A percentile compares a stretch with the other conserved stretches of the same genome.
phyloP scores from a whole-genome alignment of 2,797 vertebrate species.

The Allobates femoralis region DNA sequence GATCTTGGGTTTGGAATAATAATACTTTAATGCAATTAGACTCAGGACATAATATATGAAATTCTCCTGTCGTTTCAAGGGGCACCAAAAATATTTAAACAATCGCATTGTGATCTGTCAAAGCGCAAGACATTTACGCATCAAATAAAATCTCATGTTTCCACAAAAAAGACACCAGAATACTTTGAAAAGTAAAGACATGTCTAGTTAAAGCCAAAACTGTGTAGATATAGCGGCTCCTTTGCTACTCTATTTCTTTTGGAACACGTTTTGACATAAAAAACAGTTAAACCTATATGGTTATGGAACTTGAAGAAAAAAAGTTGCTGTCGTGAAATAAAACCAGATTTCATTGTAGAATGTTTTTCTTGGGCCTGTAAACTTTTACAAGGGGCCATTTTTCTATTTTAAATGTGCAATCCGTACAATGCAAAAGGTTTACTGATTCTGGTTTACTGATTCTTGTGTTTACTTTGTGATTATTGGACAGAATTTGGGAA shows the following conservation, averaged over 20 bases:
- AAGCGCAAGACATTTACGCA: background rate
- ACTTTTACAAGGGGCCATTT: conserved; percentile 6
- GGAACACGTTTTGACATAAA: conserved; percentile 26
- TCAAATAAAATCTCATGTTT: conserved; percentile 19
- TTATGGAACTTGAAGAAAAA: background rate
- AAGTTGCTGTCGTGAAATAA: background rate
- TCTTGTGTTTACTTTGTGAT: background rate
- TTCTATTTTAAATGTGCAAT: conserved; percentile 17
- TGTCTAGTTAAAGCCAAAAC: background rate
- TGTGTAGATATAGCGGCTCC: conserved; percentile 23
- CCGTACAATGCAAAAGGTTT: background rate
- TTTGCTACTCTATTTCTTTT: conserved; percentile 38
- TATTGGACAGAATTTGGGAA: background rate
- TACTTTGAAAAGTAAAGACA: background rate
- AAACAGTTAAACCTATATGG: background rate
- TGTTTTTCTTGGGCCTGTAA: conserved; percentile 22
- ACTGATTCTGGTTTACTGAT: conserved; percentile 7
- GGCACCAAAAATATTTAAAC: conserved; percentile 47
- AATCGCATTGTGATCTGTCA: conserved; percentile 19
- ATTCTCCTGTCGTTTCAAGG: conserved; percentile 3
- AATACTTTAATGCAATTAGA: conserved; percentile 57
- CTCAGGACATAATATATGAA: conserved; percentile 39
- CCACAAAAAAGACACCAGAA: background rate
- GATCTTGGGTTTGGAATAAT: conserved; percentile 47
- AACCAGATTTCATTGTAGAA: conserved; percentile 31